Conservation (phyloP, 2,113 vertebrate genomes). For the Narcine bancroftii region DNA sequence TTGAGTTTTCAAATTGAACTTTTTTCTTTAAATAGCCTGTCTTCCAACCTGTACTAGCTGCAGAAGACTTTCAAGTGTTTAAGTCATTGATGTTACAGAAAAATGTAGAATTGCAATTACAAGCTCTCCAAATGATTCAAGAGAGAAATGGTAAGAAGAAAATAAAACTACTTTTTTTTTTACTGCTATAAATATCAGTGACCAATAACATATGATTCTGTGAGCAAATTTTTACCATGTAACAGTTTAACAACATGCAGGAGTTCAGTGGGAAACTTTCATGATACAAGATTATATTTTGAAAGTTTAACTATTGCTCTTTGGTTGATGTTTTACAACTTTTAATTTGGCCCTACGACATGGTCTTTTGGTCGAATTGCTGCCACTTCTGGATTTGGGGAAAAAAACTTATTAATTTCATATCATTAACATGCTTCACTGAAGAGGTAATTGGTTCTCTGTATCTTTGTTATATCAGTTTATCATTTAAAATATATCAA, state of each 20-base stretch:
- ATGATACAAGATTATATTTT: background rate
- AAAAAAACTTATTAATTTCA: background rate
- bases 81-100: conserved; percentile 93
- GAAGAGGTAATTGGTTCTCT: background rate
- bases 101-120: conserved; percentile 93
- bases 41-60: conserved; percentile 84
- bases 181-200: background rate
- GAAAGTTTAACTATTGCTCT: background rate
- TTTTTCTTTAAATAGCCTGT: conserved; percentile 56
- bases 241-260: background rate
- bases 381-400: background rate
- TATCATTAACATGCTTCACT: background rate
- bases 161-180: background rate
- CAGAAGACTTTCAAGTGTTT: conserved; percentile 90
- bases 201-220: background rate
- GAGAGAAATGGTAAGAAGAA: conserved; percentile 47
- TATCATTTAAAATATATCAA: background rate
- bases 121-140: conserved; percentile 87
- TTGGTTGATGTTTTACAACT: background rate
- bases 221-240: background rate
- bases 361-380: background rate
- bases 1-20: background rate
- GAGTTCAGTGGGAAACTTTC: background rate
- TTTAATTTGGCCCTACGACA: background rate
- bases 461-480: background rate